Percentiles rank a stretch among this genome's conserved stretches.
phyloP scores from a whole-genome alignment of 1,140 invertebrate species.

The Orius insidiosus region DNA sequence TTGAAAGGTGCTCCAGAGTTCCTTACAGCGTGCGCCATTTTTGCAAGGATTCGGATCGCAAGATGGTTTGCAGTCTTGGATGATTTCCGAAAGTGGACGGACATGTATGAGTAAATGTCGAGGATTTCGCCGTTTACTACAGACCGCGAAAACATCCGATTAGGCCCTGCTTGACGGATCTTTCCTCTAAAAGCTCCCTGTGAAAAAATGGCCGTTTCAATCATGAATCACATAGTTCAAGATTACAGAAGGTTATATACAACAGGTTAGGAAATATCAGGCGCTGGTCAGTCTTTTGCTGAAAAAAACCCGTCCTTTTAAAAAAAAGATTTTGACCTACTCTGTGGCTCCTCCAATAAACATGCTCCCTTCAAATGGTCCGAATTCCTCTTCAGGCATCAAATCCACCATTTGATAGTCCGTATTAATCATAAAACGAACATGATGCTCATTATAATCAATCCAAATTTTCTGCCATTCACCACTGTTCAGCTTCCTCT shows the following conservation, averaged over 20 bases:
- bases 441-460: slow-evolving; percentile 82
- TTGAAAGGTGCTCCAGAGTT: slow-evolving; percentile 80
- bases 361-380: slow-evolving; percentile 80
- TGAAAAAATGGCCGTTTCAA: slow-evolving; percentile 21
- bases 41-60: slow-evolving; percentile 86
- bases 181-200: slow-evolving; percentile 56
- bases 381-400: slow-evolving; percentile 68
- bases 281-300: too few relatives aligned
- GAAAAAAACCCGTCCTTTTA: too few relatives aligned
- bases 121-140: slow-evolving; percentile 80
- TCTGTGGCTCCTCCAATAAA: slow-evolving; percentile 79
- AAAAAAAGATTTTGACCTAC: slow-evolving; percentile 27
- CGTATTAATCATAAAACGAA: slow-evolving; percentile 77
- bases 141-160: slow-evolving; percentile 85
- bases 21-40: slow-evolving; percentile 77
- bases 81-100: slow-evolving; percentile 79
- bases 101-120: slow-evolving; percentile 85
- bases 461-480: slow-evolving; percentile 94
- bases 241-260: too few relatives aligned
- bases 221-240: too few relatives aligned
- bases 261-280: too few relatives aligned
- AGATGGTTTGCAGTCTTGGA: slow-evolving; percentile 80
- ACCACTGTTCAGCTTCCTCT: slow-evolving; percentile 64
- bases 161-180: slow-evolving; percentile 66
- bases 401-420: slow-evolving; percentile 75